These are phyloP conservation scores for Halyomorpha halys DNA, from an alignment of 1,140 invertebrate species.

Conservation along the genomic window DNA sequence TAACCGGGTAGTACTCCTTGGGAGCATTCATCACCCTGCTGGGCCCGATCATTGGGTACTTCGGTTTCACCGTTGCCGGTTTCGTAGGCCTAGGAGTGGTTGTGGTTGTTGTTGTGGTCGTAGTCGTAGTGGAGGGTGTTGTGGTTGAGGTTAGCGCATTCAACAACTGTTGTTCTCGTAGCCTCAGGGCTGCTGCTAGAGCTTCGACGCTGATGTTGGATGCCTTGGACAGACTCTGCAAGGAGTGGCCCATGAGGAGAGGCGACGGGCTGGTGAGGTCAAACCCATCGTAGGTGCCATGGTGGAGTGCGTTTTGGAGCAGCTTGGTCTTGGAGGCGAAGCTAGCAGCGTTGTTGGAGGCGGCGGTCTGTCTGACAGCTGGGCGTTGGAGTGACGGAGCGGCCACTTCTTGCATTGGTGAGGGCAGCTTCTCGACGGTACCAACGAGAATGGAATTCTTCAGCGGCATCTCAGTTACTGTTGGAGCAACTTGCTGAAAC, in stretches of 20 bases:
- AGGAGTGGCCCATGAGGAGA: constrained; percentile 41
- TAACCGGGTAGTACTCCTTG: constrained; percentile 73
- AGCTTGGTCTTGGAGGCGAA: constrained; percentile 1
- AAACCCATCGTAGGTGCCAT: constrained; percentile 7
- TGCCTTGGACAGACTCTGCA: constrained; percentile 47
- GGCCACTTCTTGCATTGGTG: constrained; percentile 1
- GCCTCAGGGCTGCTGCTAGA: constrained; percentile 55
- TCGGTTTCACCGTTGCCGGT: constrained; percentile 31
- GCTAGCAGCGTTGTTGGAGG: constrained; percentile 7
- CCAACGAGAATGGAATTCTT: constrained; percentile 21
- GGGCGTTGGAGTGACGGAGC: neutral
- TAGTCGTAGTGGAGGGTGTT: constrained; percentile 38
- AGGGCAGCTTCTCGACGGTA: constrained; percentile 1
- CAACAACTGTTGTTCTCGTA: constrained; percentile 45
- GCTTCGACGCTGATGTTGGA: constrained; percentile 64
- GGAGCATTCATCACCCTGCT: constrained; percentile 81
- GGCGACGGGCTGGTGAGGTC: constrained; percentile 29
- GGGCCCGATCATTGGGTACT: constrained; percentile 34
- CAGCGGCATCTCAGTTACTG: neutral
- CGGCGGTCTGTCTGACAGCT: neutral
- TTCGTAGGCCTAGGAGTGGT: constrained; percentile 34
- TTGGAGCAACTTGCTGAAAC: constrained; percentile 2
- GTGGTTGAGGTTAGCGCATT: constrained; percentile 25
- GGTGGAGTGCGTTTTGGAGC: constrained; percentile 2
- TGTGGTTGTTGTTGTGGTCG: constrained; percentile 35